Evolutionary conservation across 1,140 invertebrate species (phyloP).

Genomic region (Drosophila cardini): DNA sequence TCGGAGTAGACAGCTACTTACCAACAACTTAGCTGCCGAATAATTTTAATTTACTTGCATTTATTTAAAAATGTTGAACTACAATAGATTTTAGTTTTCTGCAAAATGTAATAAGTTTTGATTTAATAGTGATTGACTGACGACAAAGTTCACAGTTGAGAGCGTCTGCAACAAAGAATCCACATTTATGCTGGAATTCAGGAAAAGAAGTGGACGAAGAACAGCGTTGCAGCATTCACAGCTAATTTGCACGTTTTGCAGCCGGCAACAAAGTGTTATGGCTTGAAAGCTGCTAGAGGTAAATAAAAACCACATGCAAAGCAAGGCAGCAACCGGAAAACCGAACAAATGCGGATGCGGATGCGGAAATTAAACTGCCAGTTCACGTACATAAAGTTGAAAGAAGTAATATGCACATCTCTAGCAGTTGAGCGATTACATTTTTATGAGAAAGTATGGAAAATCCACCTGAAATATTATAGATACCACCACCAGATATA

Average conservation of each 20-base stretch:
- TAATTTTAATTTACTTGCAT: no score
- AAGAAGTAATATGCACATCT: constrained; percentile 22
- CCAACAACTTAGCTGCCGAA: no score
- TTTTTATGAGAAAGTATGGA: background rate
- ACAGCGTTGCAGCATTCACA: constrained; percentile 35
- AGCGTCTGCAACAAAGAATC: constrained; percentile 59
- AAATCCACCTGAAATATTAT: background rate
- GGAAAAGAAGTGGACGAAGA: constrained; percentile 21
- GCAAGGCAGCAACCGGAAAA: constrained; percentile 3
- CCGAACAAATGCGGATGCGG: background rate
- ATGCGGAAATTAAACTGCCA: constrained; percentile 54
- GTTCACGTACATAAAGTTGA: constrained; percentile 17
- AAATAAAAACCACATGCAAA: constrained; percentile 30
- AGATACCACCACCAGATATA: no score
- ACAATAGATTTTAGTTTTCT: no score
- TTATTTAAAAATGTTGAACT: no score
- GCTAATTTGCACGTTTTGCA: constrained; percentile 67
- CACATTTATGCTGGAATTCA: constrained; percentile 16
- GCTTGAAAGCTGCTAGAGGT: constrained; percentile 4
- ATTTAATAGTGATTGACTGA: constrained; percentile 4
- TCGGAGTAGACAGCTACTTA: no score
- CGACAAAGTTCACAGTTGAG: background rate
- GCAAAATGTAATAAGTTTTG: background rate
- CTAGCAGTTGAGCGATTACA: background rate
- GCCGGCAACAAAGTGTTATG: constrained; percentile 60